These are phyloP conservation scores for Agrypnus murinus DNA, from an alignment of 2,888 invertebrate species.

Conservation along the genomic window DNA sequence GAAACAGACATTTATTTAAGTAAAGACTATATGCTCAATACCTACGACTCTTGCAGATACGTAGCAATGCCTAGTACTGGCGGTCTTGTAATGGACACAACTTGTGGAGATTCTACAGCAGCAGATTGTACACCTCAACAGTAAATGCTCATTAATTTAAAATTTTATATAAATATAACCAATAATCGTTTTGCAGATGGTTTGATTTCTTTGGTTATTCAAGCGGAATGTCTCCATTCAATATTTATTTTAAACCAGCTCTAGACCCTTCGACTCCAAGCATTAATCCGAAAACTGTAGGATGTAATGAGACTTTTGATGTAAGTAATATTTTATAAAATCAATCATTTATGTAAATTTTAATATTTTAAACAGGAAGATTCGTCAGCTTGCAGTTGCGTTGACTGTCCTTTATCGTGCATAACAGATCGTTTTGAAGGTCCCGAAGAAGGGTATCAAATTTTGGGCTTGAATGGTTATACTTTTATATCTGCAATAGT, in stretches of 20 bases:
- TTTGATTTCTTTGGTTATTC: constrained; percentile 78
- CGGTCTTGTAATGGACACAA: constrained; percentile 82
- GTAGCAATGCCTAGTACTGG: constrained; percentile 87
- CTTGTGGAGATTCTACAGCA: constrained; percentile 78
- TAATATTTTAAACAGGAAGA: constrained; percentile 69
- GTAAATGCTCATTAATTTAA: constrained; percentile 60
- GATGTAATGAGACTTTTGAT: constrained; percentile 76
- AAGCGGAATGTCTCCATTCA: constrained; percentile 75
- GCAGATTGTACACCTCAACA: constrained; percentile 78
- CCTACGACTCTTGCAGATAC: constrained; percentile 86
- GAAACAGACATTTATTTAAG: constrained; percentile 74
- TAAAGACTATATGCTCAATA: constrained; percentile 76
- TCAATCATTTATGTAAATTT: constrained; percentile 46
- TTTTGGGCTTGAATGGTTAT: constrained; percentile 78
- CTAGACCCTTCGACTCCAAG: constrained; percentile 68
- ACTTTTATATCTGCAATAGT: constrained; percentile 78
- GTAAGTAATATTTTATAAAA: constrained; percentile 64
- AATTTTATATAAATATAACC: background rate
- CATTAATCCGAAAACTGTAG: constrained; percentile 71
- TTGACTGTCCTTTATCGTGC: constrained; percentile 82
- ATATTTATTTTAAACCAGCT: constrained; percentile 75
- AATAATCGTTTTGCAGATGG: constrained; percentile 72
- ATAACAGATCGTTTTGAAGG: constrained; percentile 71
- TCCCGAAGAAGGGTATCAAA: constrained; percentile 71
- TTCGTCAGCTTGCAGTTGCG: constrained; percentile 82